Evolutionary conservation across 2,888 invertebrate species (phyloP).

Genomic region (Vesta saturnalis): DNA sequence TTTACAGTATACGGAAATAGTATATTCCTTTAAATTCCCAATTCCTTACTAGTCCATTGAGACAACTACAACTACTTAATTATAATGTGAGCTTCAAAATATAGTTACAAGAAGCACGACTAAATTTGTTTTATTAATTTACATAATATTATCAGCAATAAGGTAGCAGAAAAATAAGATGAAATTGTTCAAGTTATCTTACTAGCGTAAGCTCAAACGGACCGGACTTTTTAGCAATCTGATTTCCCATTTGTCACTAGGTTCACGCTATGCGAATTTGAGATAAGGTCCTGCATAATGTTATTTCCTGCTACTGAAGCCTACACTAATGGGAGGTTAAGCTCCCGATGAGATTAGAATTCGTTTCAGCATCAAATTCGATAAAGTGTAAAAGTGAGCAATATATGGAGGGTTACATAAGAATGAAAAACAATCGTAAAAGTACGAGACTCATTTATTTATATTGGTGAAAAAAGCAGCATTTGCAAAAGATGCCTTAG

Average conservation of each 20-base stretch:
- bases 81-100: too few species aligned
- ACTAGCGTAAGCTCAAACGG: slow-evolving; percentile 27
- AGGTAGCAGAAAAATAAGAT: too few species aligned
- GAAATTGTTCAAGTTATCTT: slow-evolving; percentile 25
- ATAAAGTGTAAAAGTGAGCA: not conserved
- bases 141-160: too few species aligned
- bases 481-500: slow-evolving; percentile 12
- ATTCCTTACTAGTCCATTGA: too few species aligned
- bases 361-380: not conserved
- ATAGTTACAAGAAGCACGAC: too few species aligned
- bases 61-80: too few species aligned
- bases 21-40: too few species aligned
- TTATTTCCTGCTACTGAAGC: slow-evolving; percentile 24
- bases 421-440: not conserved
- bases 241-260: slow-evolving; percentile 36
- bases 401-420: not conserved
- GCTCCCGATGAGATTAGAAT: slow-evolving; percentile 10
- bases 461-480: not conserved
- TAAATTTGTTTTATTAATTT: too few species aligned
- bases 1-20: too few species aligned
- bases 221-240: slow-evolving; percentile 34
- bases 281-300: slow-evolving; percentile 35
- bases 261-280: slow-evolving; percentile 34
- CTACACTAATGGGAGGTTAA: slow-evolving; percentile 18
- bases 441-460: slow-evolving; percentile 9